Base-by-base conservation (phyloP, 2,113 vertebrate genomes). In the Pongo abelii region DNA sequence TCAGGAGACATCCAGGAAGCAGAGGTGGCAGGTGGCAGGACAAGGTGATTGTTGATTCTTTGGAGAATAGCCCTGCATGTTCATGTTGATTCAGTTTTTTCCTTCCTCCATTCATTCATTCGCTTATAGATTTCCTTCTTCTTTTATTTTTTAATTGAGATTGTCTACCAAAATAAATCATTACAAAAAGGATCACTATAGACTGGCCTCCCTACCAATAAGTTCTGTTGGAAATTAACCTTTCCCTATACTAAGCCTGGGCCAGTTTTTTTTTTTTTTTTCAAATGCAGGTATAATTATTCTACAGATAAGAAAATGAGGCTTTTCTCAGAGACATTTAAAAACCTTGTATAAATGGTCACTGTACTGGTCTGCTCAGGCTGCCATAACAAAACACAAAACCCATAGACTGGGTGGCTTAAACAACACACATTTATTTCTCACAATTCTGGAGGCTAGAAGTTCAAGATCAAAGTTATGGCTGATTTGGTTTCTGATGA, bases 311-410 rank as follows among this genome's bases (percentile, higher is more conserved):
- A 93, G 43, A 55, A 91, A 95, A 80, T 46, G 48, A 61, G n/a
- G 17, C 59, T 91, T 91, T 79, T 23, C n/a, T 94, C 67, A 74
- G 38, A 87, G 91, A 72, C 40, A 89, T 84, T 84, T 70, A 84
- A 64, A 94, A 69, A 38, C 3, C 14, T 38, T 90, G 57, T 72
- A 86, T 25, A 72, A n/a, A n/a, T 18, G 27, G n/a, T 23, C n/a
- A 74, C 32, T 32, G 46, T 55, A 5, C 59, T 27, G 16, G 40
- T 77, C 32, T 72, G 27, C 64, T 81, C 27, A 55, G 50, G 50
- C 50, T 57, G 50, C 79, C 20, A 38, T 4, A 23, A 55, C 50
- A 55, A 40, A 38, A 35, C 32, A 59, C 35, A 64, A 64, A 64
- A 64, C 61, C 61, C n/a, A 57, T 8, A 83, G n/a, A 25, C 12